Base-by-base conservation (phyloP, 2,888 invertebrate species). In the Scotopteryx bipunctaria region DNA sequence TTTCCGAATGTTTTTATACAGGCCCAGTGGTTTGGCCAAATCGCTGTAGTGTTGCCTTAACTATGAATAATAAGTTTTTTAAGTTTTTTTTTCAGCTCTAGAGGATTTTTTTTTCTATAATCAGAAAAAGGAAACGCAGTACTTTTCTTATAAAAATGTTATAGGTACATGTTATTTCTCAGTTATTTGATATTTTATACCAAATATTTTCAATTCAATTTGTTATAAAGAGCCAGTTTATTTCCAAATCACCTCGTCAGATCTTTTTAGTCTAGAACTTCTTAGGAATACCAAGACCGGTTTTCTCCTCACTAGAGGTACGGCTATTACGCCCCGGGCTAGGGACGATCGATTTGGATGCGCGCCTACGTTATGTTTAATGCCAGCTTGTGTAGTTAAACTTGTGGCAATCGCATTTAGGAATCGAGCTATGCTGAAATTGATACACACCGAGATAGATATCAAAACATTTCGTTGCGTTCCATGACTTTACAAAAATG, bases 1-100 rank as follows among this genome's bases (percentile, higher is more conserved):
- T 71, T 76, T 73, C 76, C 76, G 71, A 75, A 63, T 59, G 70
- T 77, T 75, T 77, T 76, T 74, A 40, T 60, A 49, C 55, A 32
- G 55, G 55, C 56, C 33, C 52, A 52, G 46, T 49, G 31, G 45
- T 17, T 59, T 58, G 55, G 60, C 50, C 55, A 61, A 59, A 57
- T 45, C 38, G 38, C 48, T 48, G 15, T 40, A 48, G 48, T 56
- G 57, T 52, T 54, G 54, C 46, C 45, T 48, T 25, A 57, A 49
- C 35, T 33, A 36, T 37, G 14, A 33, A 25, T 15, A 17, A n/a
- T 4, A 11, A 9, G 3, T 11, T 23, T 36, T 11, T 9, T 11
- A 36, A n/a, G n/a, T n/a, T n/a, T n/a, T n/a, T n/a, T n/a, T n/a
- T n/a, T n/a, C n/a, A n/a, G n/a, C n/a, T n/a, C n/a, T n/a, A n/a